phyloP scores from a whole-genome alignment of 2,797 vertebrate genomes.

The Centropyge bicolor region DNA sequence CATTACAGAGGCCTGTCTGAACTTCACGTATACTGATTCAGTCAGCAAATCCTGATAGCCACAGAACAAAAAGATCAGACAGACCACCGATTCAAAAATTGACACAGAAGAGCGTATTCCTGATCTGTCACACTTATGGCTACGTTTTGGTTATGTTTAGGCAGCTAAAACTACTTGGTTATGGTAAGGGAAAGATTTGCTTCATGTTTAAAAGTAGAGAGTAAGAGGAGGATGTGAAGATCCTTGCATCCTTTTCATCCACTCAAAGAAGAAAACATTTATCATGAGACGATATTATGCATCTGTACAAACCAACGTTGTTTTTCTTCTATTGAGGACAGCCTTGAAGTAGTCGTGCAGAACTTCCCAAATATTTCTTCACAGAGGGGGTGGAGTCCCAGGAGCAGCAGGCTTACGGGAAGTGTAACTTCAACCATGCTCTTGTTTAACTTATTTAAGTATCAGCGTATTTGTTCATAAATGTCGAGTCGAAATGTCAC shows the following conservation, averaged over 20 bases:
- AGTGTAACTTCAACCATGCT: conserved; percentile 9
- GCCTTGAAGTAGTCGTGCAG: conserved; percentile 1
- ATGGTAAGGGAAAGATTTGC: neutral
- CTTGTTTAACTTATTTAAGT: conserved; percentile 5
- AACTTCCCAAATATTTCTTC: conserved; percentile 16
- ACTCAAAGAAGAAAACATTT: neutral
- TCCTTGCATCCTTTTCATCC: neutral
- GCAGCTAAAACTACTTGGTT: neutral
- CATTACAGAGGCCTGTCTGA: conserved; percentile 15
- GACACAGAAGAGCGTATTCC: neutral
- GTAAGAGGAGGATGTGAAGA: neutral
- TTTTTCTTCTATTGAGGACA: neutral
- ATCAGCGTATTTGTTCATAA: conserved; percentile 42
- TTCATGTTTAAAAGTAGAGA: neutral
- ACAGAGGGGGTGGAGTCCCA: neutral
- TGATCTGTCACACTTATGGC: neutral
- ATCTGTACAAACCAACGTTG: neutral
- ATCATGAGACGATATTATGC: neutral
- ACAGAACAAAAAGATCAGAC: neutral
- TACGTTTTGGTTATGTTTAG: neutral
- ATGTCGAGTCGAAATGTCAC: conserved; percentile 55
- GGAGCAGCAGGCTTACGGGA: conserved; percentile 12
- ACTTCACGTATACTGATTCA: conserved; percentile 2
- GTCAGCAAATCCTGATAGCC: conserved; percentile 2
- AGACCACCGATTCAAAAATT: neutral